Evolutionary conservation across 2,113 vertebrate species (phyloP), one percentile per base, ranked within the genome.

Genomic region (Mionectes macconnelli): DNA sequence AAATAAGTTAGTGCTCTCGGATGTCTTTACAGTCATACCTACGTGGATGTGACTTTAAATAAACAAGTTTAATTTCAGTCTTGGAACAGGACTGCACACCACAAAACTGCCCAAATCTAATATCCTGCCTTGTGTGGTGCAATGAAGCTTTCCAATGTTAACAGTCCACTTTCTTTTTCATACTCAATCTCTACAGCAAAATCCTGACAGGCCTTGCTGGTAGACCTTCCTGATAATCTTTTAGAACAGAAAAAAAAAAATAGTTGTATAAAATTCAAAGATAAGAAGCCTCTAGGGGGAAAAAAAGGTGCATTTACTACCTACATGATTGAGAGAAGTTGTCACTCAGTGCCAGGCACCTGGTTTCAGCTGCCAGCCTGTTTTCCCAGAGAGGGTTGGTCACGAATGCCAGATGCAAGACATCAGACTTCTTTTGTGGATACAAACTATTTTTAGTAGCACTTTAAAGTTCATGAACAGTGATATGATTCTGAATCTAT

Each of bases 401-500:
- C 49, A 39, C 60, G 87, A 93, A 55, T 89, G 47, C 73, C 89
- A 84, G 47, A 78, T 52, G 30, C 21, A 87, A 76, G 70, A 79
- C 35, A 68, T 82, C 30, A 82, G 73, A 40, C 22, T 12, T 6
- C 37, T 20, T 9, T 81, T 62, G 42, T 42, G 59, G n/a, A 81
- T 37, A 9, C 23, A 67, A 59, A 42, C 39, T 96, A 94, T 95
- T 87, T 91, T 95, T 84, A 94, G 93, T 14, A 89, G 40, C 69
- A 35, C 90, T 95, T 94, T 28, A 44, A 91, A 89, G 84, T 84
- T 79, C 73, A 91, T 59, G 84, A 94, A 81, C 78, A 85, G 91
- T 20, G 67, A 79, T 60, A 62, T 30, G 90, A 66, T 91, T 89
- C 84, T 87, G 74, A 89, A 53, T 76, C 44, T 68, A 12, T 53